These are phyloP conservation scores for Trichosurus vulpecula DNA, from an alignment of 2,797 vertebrate genomes.

Conservation along the genomic window DNA sequence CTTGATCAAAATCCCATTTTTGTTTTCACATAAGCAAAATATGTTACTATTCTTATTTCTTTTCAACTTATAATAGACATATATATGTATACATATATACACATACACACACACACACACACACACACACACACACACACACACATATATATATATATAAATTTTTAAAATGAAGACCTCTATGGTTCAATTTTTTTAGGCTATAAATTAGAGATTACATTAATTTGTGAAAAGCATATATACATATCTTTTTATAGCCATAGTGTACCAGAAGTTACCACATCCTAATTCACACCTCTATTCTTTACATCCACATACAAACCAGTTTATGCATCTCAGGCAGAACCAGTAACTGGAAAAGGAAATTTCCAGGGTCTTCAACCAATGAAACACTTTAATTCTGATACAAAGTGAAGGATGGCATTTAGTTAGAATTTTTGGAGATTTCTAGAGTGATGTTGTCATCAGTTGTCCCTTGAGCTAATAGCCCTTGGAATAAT, in stretches of 20 bases:
- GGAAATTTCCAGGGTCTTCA: conserved; percentile 55
- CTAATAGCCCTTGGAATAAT: conserved; percentile 64
- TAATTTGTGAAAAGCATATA: not conserved
- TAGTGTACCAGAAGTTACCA: not conserved
- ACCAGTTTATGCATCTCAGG: not conserved
- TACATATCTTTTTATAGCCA: not conserved
- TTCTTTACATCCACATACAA: not conserved
- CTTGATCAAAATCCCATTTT: not conserved
- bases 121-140: no score
- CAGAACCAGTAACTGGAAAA: conserved; percentile 34
- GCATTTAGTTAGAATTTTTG: conserved; percentile 43
- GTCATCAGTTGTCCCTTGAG: conserved; percentile 29
- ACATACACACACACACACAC: no score
- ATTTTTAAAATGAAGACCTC: no score
- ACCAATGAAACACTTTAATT: conserved; percentile 31
- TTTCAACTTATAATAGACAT: not conserved
- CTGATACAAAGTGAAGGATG: conserved; percentile 1
- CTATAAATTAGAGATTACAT: not conserved
- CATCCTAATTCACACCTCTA: not conserved
- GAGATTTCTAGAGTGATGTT: conserved; percentile 41
- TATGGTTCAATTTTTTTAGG: not conserved
- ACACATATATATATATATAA: no score
- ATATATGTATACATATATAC: conserved; percentile 1
- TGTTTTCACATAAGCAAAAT: not conserved
- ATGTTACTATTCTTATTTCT: not conserved